Conservation (phyloP, 2,888 invertebrate species). For the Chymomyza caudatula region DNA sequence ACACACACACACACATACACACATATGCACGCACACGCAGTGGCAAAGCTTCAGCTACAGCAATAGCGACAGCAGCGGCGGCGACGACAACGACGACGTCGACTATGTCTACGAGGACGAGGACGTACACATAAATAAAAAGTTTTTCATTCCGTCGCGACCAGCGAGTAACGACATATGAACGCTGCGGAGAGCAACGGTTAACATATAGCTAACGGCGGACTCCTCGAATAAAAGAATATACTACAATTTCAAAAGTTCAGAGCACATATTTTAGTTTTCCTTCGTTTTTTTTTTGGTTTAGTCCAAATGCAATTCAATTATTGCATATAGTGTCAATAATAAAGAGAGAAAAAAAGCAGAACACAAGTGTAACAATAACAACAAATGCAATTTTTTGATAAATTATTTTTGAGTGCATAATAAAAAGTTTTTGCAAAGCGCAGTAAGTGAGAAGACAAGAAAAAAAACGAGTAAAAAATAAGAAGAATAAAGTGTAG, state of each 20-base stretch:
- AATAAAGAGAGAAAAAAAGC: conserved; percentile 5
- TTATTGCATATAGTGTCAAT: background rate
- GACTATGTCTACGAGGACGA: conserved; percentile 44
- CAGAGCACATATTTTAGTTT: background rate
- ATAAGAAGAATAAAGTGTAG: conserved; percentile 34
- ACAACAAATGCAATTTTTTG: conserved; percentile 16
- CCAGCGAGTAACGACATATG: conserved; percentile 75
- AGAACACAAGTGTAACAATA: conserved; percentile 16
- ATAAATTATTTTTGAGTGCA: background rate
- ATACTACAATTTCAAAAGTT: background rate
- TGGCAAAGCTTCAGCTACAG: too few relatives aligned
- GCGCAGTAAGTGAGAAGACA: conserved; percentile 38
- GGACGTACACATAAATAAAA: conserved; percentile 78
- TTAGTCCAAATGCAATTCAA: background rate
- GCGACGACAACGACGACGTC: conserved; percentile 41
- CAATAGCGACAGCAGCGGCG: conserved; percentile 44
- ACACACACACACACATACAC: conserved; percentile 10
- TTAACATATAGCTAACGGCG: conserved; percentile 48
- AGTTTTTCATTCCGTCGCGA: conserved; percentile 78
- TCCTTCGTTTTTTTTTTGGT: background rate
- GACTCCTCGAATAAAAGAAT: conserved; percentile 22
- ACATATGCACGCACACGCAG: conserved; percentile 12
- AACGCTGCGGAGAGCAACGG: conserved; percentile 60
- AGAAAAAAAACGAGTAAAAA: background rate
- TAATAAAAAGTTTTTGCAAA: conserved; percentile 17